Percentiles rank a stretch among this genome's conserved stretches.
These are phyloP conservation scores for Leptinotarsa haldemani DNA, from an alignment of 2,888 invertebrate species.

Conservation along the genomic window DNA sequence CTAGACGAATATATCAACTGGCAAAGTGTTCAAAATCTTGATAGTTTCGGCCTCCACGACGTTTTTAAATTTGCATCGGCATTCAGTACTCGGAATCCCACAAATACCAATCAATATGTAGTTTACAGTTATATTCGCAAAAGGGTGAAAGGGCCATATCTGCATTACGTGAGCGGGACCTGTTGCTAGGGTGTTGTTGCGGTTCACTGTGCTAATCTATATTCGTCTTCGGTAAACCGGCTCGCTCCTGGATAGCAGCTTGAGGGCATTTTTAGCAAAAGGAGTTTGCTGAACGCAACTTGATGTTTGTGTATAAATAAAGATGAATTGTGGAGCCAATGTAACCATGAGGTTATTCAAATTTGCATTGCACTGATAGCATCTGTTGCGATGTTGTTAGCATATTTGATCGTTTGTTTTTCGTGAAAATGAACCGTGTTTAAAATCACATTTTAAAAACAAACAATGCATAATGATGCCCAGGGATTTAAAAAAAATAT, in stretches of 20 bases:
- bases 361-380: background rate
- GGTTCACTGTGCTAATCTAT: slow-evolving; percentile 32
- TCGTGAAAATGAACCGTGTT: too few relatives aligned
- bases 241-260: slow-evolving; percentile 1
- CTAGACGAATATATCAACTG: background rate
- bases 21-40: background rate
- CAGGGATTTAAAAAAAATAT: too few relatives aligned
- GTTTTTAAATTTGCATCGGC: slow-evolving; percentile 10
- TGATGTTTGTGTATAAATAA: background rate
- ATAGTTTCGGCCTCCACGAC: background rate
- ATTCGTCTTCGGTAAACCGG: slow-evolving; percentile 12
- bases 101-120: slow-evolving; percentile 23
- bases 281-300: slow-evolving; percentile 3
- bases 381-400: too few relatives aligned
- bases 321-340: background rate
- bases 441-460: too few relatives aligned
- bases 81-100: slow-evolving; percentile 9
- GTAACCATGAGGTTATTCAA: background rate
- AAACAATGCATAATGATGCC: too few relatives aligned
- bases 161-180: slow-evolving; percentile 23
- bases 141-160: slow-evolving; percentile 18
- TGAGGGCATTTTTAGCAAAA: background rate
- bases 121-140: slow-evolving; percentile 14
- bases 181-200: slow-evolving; percentile 19
- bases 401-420: too few relatives aligned